These are phyloP conservation scores for Diabrotica virgifera DNA, from an alignment of 1,140 invertebrate species.

Conservation along the genomic window DNA sequence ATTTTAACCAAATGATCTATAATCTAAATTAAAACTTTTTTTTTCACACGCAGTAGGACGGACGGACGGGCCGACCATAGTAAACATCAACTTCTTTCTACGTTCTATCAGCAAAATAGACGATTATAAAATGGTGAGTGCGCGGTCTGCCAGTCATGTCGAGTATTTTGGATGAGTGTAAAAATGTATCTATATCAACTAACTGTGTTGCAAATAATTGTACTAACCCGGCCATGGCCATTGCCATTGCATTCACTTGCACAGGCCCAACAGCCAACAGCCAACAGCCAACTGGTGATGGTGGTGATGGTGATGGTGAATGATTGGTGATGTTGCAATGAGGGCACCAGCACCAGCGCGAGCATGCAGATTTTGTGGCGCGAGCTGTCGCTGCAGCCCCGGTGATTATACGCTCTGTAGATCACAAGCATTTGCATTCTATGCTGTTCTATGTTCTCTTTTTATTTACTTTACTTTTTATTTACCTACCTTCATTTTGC, in stretches of 20 bases:
- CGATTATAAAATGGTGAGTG: constrained; percentile 98
- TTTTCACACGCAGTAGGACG: constrained; percentile 50
- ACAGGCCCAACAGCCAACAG: constrained; percentile 31
- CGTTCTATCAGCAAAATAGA: constrained; percentile 97
- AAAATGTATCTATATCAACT: constrained; percentile 26
- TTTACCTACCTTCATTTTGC: constrained; percentile 1
- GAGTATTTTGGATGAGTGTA: constrained; percentile 41
- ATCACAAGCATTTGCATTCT: neutral
- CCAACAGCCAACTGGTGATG: no score
- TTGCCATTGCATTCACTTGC: constrained; percentile 37
- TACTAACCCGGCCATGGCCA: constrained; percentile 28
- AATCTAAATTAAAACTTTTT: constrained; percentile 26
- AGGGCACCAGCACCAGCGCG: constrained; percentile 45
- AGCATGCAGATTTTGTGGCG: constrained; percentile 31
- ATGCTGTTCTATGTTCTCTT: neutral
- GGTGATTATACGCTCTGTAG: constrained; percentile 31
- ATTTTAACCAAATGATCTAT: neutral
- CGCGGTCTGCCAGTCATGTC: constrained; percentile 44
- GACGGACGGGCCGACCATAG: constrained; percentile 73
- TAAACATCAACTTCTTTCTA: constrained; percentile 89
- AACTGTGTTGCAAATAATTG: constrained; percentile 27
- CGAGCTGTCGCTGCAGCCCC: constrained; percentile 35
- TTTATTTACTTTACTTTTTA: no score
- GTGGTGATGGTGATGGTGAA: constrained; percentile 31
- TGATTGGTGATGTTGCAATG: constrained; percentile 37